Percentiles rank a stretch among this genome's conserved stretches.
Evolutionary conservation across 2,113 vertebrate species (phyloP).

Genomic region (Bolborhynchus lineola): DNA sequence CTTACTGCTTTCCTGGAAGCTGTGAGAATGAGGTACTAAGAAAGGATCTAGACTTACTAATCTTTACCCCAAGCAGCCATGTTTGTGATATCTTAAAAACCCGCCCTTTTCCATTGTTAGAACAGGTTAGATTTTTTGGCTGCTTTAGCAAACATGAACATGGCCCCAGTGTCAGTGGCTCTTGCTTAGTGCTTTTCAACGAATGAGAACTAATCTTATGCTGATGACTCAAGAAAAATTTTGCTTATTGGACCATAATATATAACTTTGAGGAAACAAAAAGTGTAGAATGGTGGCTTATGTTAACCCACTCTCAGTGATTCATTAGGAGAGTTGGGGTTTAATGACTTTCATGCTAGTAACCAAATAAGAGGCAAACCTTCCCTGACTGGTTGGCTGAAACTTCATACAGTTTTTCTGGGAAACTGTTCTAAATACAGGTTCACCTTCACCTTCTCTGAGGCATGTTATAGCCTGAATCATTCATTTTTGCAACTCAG

Average conservation of each 20-base stretch:
- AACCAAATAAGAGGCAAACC: slow-evolving; percentile 40
- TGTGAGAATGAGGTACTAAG: neutral
- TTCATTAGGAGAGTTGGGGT: slow-evolving; percentile 53
- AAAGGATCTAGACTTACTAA: neutral
- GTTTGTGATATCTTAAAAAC: neutral
- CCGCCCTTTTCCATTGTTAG: neutral
- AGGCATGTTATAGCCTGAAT: slow-evolving; percentile 10
- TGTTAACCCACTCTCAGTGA: slow-evolving; percentile 61
- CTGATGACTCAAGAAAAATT: slow-evolving; percentile 51
- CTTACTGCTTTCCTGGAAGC: neutral
- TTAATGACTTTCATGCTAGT: slow-evolving; percentile 60
- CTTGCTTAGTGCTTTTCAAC: neutral
- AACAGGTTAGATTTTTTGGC: neutral
- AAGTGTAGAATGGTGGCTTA: slow-evolving; percentile 19
- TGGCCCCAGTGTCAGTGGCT: neutral
- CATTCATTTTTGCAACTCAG: neutral
- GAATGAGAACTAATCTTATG: neutral
- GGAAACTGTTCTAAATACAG: slow-evolving; percentile 11
- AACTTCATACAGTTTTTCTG: neutral
- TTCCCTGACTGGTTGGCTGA: neutral
- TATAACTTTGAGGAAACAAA: slow-evolving; percentile 46
- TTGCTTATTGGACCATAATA: slow-evolving; percentile 33
- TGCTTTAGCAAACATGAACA: neutral
- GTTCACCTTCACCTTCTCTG: slow-evolving; percentile 11
- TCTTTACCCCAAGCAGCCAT: neutral